Percentiles rank a stretch among this genome's conserved stretches.
Conservation (phyloP, 2,888 invertebrate genomes). For the Cheilosia soror region DNA sequence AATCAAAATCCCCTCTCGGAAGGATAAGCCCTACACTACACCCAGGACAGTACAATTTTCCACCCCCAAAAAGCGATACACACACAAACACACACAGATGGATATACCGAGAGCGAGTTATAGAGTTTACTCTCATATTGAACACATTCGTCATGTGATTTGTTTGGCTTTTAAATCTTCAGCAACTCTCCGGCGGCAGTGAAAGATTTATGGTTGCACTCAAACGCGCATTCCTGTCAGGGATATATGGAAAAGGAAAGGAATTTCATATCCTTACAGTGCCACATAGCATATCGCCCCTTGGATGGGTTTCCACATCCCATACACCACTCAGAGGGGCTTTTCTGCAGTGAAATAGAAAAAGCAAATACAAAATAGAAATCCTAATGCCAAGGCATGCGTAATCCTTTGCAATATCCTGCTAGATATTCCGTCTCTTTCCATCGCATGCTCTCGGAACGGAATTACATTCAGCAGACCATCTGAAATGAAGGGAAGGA, state of each 20-base stretch:
- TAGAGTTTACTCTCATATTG: conserved; percentile 62
- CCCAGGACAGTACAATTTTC: conserved; percentile 51
- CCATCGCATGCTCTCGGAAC: conserved; percentile 26
- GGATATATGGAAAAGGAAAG: conserved; percentile 75
- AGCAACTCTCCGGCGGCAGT: conserved; percentile 70
- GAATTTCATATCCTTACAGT: conserved; percentile 72
- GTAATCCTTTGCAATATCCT: conserved; percentile 76
- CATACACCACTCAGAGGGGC: conserved; percentile 19
- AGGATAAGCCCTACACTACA: conserved; percentile 63
- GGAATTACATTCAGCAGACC: conserved; percentile 51
- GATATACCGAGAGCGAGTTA: background rate
- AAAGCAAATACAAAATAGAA: conserved; percentile 70
- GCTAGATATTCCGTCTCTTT: conserved; percentile 41
- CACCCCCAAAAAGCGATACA: conserved; percentile 49
- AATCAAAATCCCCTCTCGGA: conserved; percentile 67
- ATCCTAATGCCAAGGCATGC: conserved; percentile 77
- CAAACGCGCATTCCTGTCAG: conserved; percentile 76
- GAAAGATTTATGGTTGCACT: conserved; percentile 76
- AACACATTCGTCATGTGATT: conserved; percentile 76
- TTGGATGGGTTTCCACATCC: background rate
- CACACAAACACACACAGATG: conserved; percentile 24
- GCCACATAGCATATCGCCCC: background rate
- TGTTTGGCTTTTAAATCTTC: conserved; percentile 76
- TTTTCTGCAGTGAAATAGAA: conserved; percentile 45
- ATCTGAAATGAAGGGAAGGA: conserved; percentile 63